phyloP scores from a whole-genome alignment of 2,797 vertebrate species.

The Microctenopoma lineatum region DNA sequence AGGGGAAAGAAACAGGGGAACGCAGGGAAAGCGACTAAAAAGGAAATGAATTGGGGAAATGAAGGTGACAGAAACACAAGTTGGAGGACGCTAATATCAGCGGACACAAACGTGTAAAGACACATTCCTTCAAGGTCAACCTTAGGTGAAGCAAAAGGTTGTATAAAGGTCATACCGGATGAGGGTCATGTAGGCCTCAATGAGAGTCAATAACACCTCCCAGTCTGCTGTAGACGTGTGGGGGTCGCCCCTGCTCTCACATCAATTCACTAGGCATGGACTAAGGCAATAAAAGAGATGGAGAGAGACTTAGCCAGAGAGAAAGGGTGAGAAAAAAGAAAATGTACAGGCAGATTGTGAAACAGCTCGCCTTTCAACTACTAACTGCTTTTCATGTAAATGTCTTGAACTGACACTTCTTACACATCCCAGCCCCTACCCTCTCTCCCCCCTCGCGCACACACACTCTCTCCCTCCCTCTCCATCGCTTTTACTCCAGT shows the following conservation, averaged over 20 bases:
- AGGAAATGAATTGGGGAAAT: slow-evolving; percentile 32
- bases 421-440: slow-evolving; percentile 87
- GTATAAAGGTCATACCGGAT: slow-evolving; percentile 88
- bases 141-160: slow-evolving; percentile 92
- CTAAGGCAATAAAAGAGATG: slow-evolving; percentile 90
- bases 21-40: slow-evolving; percentile 42
- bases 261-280: slow-evolving; percentile 85
- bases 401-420: slow-evolving; percentile 96
- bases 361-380: slow-evolving; percentile 96
- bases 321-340: slow-evolving; percentile 81
- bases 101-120: slow-evolving; percentile 67
- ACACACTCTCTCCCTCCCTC: slow-evolving; percentile 54
- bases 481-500: slow-evolving; percentile 75
- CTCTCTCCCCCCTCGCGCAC: slow-evolving; percentile 48
- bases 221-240: slow-evolving; percentile 87
- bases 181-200: slow-evolving; percentile 89
- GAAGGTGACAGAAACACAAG: slow-evolving; percentile 27
- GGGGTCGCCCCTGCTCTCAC: slow-evolving; percentile 88
- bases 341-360: slow-evolving; percentile 98
- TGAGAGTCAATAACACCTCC: slow-evolving; percentile 95
- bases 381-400: slow-evolving; percentile 99
- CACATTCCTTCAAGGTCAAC: slow-evolving; percentile 96
- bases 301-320: slow-evolving; percentile 78
- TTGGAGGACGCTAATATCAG: slow-evolving; percentile 61
- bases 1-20: slow-evolving; percentile 13